Base-by-base conservation (phyloP, 1,140 invertebrate species). In the Magallana ariakensis region DNA sequence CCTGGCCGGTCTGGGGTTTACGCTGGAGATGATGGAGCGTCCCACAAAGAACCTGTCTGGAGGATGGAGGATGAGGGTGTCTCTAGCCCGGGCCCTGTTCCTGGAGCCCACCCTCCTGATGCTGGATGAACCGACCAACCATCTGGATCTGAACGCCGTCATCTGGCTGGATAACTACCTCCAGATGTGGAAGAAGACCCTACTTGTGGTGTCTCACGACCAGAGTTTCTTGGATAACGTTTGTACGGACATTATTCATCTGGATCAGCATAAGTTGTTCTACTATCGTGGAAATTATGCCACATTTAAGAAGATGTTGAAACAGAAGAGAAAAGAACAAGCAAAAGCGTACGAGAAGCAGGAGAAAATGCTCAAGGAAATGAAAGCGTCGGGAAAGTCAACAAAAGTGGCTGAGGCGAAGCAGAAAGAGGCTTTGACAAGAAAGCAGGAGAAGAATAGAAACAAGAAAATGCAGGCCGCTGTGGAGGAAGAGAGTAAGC, bases 141-240 rank as follows among this genome's bases (percentile, higher is more conserved):
- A 96, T 93, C 93, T 96, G n/a, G 98, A 99, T 96, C 95, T 99
- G 22, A 99, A 99, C 94, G 99, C 99, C 90, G 99, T 99, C 82
- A 99, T 99, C 96, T 99, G 99, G 99, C 95, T 99, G 13, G 99
- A 99, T 93, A 99, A 99, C 94, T 99, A 99, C 95, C 95, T 99
- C 16, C 98, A 99, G 96, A 96, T 96, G 2, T 99, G 99, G 99
- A 99, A 99, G 94, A 99, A 99, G 93, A 99, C 99, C 0, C 95
- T 99, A 2, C 94, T 99, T 4, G 97, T 99, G 86, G 99, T 99
- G 13, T 99, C 99, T 92, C 99, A 99, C 96, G 99, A 99, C 95
- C 98, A 99, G 94, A 99, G 98, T 92, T 99, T 99, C 95, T 96
- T 99, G 85, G 99, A 99, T 94, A 99, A 99, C 93, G 98, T 99